phyloP scores from a whole-genome alignment of 2,113 vertebrate genomes.

The Sciurus niger region DNA sequence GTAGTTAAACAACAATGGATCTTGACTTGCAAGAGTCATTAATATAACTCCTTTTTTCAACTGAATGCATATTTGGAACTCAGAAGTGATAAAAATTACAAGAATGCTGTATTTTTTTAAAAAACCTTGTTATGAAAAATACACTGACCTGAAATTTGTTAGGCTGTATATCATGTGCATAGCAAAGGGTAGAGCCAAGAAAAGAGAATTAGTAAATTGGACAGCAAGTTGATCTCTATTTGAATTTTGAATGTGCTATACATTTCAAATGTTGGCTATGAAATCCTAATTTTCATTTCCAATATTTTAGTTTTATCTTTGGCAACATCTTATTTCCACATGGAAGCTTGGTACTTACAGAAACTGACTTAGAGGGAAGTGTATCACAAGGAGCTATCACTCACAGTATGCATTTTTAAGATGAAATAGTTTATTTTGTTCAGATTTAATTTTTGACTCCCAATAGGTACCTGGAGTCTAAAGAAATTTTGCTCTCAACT shows the following conservation, averaged over 20 bases:
- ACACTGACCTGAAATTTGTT: neutral
- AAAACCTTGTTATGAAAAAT: neutral
- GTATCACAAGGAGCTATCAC: conserved; percentile 13
- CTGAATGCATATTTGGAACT: neutral
- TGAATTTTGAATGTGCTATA: neutral
- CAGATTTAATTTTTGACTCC: conserved; percentile 69
- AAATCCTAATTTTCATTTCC: conserved; percentile 34
- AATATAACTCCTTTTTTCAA: neutral
- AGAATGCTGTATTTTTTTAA: neutral
- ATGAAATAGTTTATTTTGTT: conserved; percentile 68
- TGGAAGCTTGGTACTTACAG: neutral
- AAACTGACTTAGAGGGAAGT: neutral
- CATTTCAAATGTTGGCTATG: conserved; percentile 60
- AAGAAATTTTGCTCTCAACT: conserved; percentile 75
- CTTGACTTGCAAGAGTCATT: neutral
- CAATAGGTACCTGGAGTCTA: neutral
- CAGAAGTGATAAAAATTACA: conserved; percentile 51
- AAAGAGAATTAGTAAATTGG: conserved; percentile 29
- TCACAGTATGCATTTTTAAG: conserved; percentile 62
- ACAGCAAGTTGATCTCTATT: conserved; percentile 14
- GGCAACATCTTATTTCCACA: conserved; percentile 17
- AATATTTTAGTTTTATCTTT: conserved; percentile 44
- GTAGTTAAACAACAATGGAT: neutral
- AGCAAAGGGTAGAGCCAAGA: conserved; percentile 44
- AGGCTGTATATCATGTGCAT: neutral